A percentile compares a stretch with the other conserved stretches of the same genome.
Conservation (phyloP, 2,797 vertebrate genomes). For the Florisuga fusca region DNA sequence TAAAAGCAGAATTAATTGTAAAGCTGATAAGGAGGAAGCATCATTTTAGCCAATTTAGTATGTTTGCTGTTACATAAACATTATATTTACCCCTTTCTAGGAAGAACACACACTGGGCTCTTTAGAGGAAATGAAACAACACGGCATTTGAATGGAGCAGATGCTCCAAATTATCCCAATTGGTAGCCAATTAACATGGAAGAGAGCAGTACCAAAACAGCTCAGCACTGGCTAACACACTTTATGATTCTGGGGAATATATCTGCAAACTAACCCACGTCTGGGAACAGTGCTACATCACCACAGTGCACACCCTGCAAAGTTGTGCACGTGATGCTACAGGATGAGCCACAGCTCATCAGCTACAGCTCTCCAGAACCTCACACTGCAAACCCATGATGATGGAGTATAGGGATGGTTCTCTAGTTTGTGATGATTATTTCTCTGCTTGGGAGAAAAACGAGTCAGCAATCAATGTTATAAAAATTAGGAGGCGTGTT, state of each 20-base stretch:
- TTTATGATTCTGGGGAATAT: neutral
- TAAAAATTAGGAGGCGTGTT: neutral
- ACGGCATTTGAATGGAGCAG: constrained; percentile 4
- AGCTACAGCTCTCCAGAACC: neutral
- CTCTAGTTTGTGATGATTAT: neutral
- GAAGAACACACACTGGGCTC: neutral
- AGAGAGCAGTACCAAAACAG: constrained; percentile 5
- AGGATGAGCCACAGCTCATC: neutral
- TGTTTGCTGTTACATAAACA: neutral
- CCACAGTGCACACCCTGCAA: neutral
- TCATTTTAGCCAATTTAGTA: neutral
- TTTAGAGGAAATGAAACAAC: neutral
- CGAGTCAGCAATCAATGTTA: fast-evolving
- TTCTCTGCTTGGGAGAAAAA: neutral
- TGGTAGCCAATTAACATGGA: constrained; percentile 43
- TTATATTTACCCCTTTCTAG: neutral
- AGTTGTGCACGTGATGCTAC: fast-evolving
- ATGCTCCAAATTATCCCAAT: constrained; percentile 52
- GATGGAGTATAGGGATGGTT: neutral
- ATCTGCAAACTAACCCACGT: neutral
- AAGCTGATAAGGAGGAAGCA: constrained; percentile 9
- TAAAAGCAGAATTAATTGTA: constrained; percentile 17
- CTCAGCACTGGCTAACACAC: neutral
- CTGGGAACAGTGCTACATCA: neutral
- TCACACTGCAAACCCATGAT: neutral